Conservation (phyloP, 2,113 vertebrate species). For the Piliocolobus tephrosceles region DNA sequence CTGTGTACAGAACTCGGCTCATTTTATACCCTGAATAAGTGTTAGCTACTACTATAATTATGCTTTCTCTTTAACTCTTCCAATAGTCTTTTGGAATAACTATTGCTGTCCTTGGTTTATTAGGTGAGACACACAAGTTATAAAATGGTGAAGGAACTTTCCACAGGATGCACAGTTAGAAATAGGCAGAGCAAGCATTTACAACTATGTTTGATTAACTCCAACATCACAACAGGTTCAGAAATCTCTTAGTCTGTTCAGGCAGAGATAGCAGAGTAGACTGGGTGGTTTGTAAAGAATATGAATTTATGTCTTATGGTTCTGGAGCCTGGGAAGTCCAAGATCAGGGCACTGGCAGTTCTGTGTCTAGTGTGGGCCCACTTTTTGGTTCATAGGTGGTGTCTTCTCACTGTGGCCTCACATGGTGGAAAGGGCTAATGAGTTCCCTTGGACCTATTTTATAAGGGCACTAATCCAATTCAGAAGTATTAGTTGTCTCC, state of each 20-base stretch:
- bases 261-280: background rate
- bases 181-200: background rate
- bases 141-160: slow-evolving; percentile 15
- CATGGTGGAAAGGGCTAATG: background rate
- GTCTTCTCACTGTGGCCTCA: background rate
- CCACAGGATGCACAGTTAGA: background rate
- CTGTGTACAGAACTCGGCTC: background rate
- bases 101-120: slow-evolving; percentile 21
- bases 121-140: slow-evolving; percentile 14
- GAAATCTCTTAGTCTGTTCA: background rate
- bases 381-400: background rate
- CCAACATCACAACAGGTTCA: background rate
- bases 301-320: background rate
- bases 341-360: background rate
- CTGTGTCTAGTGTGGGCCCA: background rate
- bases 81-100: slow-evolving; percentile 5
- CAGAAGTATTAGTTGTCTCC: background rate
- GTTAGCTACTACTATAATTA: slow-evolving; percentile 10
- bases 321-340: background rate
- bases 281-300: background rate
- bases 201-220: background rate
- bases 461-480: background rate
- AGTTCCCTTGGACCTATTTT: background rate
- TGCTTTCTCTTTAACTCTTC: slow-evolving; percentile 32
- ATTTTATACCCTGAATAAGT: background rate